Conservation (phyloP, 2,888 invertebrate genomes). For the Entomobrya multifasciata region DNA sequence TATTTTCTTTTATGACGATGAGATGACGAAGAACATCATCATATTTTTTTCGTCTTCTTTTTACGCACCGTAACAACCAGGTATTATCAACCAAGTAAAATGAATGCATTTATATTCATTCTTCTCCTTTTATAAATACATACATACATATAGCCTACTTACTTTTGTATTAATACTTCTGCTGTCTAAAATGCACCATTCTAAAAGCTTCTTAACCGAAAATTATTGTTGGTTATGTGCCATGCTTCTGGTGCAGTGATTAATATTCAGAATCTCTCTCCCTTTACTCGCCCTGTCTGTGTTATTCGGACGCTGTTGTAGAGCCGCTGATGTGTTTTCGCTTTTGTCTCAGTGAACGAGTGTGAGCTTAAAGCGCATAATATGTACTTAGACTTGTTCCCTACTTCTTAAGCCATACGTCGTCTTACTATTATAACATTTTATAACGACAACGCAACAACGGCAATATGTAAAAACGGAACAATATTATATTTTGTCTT, state of each 20-base stretch:
- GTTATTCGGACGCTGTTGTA: not conserved
- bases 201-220: conserved; percentile 65
- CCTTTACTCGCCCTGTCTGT: not conserved
- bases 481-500: conserved; percentile 21
- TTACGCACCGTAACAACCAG: conserved; percentile 64
- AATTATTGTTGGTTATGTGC: conserved; percentile 25
- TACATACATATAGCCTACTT: conserved; percentile 70
- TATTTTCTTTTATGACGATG: conserved; percentile 52
- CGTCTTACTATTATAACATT: not conserved
- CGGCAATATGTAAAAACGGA: not conserved
- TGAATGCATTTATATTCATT: conserved; percentile 2
- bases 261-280: conserved; percentile 63
- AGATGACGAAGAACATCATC: no score
- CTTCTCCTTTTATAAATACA: conserved; percentile 5
- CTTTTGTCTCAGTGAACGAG: conserved; percentile 18
- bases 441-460: not conserved
- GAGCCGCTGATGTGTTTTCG: conserved; percentile 16
- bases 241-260: conserved; percentile 41
- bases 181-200: no score
- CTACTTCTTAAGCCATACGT: conserved; percentile 28
- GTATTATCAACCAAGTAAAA: conserved; percentile 24
- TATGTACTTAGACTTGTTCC: no score
- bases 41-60: conserved; percentile 39
- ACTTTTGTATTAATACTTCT: not conserved
- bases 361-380: conserved; percentile 12